Evolutionary conservation across 2,113 vertebrate species (phyloP).

Genomic region (Telmatochromis sp.): DNA sequence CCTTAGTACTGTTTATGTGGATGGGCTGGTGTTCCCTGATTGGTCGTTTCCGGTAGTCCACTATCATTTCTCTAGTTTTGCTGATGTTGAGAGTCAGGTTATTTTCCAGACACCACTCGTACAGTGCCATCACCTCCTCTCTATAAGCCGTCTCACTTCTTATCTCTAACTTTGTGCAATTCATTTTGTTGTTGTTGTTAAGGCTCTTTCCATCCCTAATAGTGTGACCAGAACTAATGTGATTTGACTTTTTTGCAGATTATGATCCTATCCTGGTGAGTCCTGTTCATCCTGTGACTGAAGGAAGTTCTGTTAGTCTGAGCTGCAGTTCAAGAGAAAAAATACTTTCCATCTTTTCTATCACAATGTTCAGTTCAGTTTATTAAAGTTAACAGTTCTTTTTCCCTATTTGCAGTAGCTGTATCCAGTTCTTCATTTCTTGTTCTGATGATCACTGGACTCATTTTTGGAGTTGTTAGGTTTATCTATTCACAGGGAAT

Average conservation of each 20-base stretch:
- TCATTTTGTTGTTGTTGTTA: background rate
- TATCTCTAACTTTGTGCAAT: background rate
- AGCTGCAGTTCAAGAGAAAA: background rate
- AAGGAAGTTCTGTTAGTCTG: accelerated
- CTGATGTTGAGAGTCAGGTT: too few relatives aligned
- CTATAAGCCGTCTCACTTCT: accelerated
- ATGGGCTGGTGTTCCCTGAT: too few relatives aligned
- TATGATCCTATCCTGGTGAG: background rate
- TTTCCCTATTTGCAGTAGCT: background rate
- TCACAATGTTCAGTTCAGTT: too few relatives aligned
- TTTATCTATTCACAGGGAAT: accelerated
- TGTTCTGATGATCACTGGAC: background rate
- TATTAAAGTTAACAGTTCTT: background rate
- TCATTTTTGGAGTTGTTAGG: background rate
- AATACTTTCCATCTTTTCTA: background rate
- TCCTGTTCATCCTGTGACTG: background rate
- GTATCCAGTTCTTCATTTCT: background rate
- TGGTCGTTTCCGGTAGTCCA: too few relatives aligned
- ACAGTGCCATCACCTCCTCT: too few relatives aligned
- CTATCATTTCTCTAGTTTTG: accelerated
- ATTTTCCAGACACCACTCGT: too few relatives aligned
- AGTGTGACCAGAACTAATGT: background rate
- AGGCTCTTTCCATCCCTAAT: background rate
- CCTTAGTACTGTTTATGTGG: accelerated
- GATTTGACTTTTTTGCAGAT: background rate